These are phyloP conservation scores for Toxotes jaculatrix DNA, from an alignment of 2,113 vertebrate genomes.

Conservation along the genomic window DNA sequence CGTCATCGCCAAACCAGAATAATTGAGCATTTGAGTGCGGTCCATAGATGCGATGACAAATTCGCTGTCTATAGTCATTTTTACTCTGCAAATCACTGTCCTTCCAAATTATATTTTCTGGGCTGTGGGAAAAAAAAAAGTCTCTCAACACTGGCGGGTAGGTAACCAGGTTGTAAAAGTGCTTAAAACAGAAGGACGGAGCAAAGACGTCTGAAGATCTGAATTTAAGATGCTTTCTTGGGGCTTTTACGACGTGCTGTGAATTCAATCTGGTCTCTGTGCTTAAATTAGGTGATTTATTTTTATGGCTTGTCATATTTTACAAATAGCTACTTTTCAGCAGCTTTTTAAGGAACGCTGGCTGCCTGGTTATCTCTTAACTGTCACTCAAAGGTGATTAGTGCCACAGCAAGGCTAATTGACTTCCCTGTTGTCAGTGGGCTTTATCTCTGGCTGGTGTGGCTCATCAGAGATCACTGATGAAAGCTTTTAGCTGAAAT, in stretches of 20 bases:
- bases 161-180: conserved; percentile 34
- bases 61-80: conserved; percentile 59
- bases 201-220: conserved; percentile 37
- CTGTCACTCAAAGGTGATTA: conserved; percentile 66
- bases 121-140: conserved; percentile 6
- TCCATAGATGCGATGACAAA: conserved; percentile 64
- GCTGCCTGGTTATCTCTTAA: conserved; percentile 53
- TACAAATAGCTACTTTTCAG: conserved; percentile 42
- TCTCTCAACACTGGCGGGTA: not conserved
- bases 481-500: conserved; percentile 25
- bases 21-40: conserved; percentile 50
- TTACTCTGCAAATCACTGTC: conserved; percentile 62
- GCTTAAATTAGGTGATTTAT: conserved; percentile 63
- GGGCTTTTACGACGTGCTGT: conserved; percentile 42
- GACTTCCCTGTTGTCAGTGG: conserved; percentile 54
- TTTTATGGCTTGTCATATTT: conserved; percentile 63
- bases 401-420: conserved; percentile 54
- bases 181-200: not conserved
- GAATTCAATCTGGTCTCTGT: conserved; percentile 42
- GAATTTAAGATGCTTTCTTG: conserved; percentile 39
- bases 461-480: conserved; percentile 48
- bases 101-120: conserved; percentile 53
- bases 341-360: conserved; percentile 25
- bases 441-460: conserved; percentile 49
- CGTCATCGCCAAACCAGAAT: conserved; percentile 26